These are phyloP conservation scores for Chalcis sispes DNA, from an alignment of 2,888 invertebrate species.

Conservation along the genomic window DNA sequence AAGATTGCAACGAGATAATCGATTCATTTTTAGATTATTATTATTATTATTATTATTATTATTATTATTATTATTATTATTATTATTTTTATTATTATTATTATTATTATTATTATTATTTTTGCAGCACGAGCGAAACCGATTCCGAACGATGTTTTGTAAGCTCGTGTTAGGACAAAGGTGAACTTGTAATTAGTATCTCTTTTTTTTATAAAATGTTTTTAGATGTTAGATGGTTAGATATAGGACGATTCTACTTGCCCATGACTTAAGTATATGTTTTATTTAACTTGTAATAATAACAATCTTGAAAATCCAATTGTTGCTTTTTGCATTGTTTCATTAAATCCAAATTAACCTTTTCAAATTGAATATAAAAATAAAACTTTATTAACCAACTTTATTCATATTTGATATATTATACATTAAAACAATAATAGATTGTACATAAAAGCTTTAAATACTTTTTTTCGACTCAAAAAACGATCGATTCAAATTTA, in stretches of 20 bases:
- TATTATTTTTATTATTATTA: too few relatives aligned
- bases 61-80: too few relatives aligned
- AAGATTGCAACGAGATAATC: constrained; percentile 38
- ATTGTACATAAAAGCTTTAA: constrained; percentile 21
- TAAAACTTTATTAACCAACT: too few relatives aligned
- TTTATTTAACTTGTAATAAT: constrained; percentile 69
- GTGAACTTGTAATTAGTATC: constrained; percentile 68
- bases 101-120: background rate
- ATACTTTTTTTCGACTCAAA: background rate
- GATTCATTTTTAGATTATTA: constrained; percentile 40
- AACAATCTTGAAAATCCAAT: constrained; percentile 59
- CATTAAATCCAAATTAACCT: too few relatives aligned
- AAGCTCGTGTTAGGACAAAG: constrained; percentile 61
- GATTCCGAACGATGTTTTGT: constrained; percentile 25
- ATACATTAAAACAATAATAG: too few relatives aligned
- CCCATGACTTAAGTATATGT: constrained; percentile 73
- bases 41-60: too few relatives aligned
- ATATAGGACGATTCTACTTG: constrained; percentile 73
- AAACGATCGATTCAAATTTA: too few relatives aligned
- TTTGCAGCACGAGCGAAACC: background rate
- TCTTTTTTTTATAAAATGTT: constrained; percentile 65
- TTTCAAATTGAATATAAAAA: too few relatives aligned
- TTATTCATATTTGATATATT: too few relatives aligned
- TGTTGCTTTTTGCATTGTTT: constrained; percentile 6
- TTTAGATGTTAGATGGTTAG: constrained; percentile 67